Evolutionary conservation across 2,888 invertebrate species (phyloP), one percentile per base, ranked within the genome.

Genomic region (Cryptus viduatorius): DNA sequence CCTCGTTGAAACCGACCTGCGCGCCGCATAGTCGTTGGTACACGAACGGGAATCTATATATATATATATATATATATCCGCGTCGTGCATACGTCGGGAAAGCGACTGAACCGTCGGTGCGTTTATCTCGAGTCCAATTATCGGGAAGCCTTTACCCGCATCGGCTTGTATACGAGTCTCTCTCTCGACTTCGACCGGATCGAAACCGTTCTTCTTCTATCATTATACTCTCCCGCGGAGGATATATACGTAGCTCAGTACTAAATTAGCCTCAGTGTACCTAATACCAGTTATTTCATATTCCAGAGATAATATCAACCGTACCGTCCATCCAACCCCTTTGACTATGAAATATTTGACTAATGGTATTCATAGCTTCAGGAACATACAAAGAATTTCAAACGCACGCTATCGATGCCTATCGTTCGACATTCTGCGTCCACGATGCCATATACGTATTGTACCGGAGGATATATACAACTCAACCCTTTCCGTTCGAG

Each of bases 61-160:
- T n/a, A n/a, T n/a, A n/a, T n/a, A n/a, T 59, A 42, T 59, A 76
- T 48, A 37, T 59, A 42, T 59, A 76, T 48, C 42, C 46, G 69
- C 50, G 7, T 37, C 59, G 46, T 64, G 64, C 61, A 65, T 31
- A n/a, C 12, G 56, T 59, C 24, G 42, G 42, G 53, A 80, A 77
- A 75, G 53, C 64, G 19, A 65, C 56, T 84, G 37, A 24, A 64
- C 19, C 59, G 59, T 79, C 37, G 65, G 76, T 72, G 71, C 79
- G 71, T 82, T 82, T 76, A 82, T 72, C 82, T 68, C 67, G 72
- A 67, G 76, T 79, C 71, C 76, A 85, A 82, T 85, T 82, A 85
- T 82, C 61, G 71, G 24, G 61, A 71, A 72, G 65, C 71, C 50
- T 82, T 64, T 24, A 29, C 50, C 68, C 37, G 31, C 59, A 65